Evolutionary conservation across 92 coral and sea anemone genomes (phyloP).

Genomic region (Chrysogorgia sp.): DNA sequence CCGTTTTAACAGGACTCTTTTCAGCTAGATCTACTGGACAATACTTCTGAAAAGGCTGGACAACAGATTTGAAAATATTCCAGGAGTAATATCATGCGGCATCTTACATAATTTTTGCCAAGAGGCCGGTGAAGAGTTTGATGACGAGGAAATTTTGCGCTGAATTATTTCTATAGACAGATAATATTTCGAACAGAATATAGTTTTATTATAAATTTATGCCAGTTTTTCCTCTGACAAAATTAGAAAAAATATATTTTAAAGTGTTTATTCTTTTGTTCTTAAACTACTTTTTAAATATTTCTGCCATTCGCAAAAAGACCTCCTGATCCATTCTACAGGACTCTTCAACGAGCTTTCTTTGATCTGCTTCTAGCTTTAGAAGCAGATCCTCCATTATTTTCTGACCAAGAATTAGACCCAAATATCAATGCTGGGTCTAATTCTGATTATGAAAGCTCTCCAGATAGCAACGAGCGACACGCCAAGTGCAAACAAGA

Average conservation of each 20-base stretch:
- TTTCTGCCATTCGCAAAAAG: slow-evolving; percentile 40
- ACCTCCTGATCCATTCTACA: slow-evolving; percentile 41
- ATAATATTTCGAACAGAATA: slow-evolving; percentile 18
- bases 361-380: slow-evolving; percentile 25
- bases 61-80: slow-evolving; percentile 19
- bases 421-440: too few relatives aligned
- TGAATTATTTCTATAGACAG: slow-evolving; percentile 44
- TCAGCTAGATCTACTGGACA: slow-evolving; percentile 56
- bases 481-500: too few relatives aligned
- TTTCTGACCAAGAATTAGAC: too few relatives aligned
- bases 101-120: slow-evolving; percentile 31
- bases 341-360: slow-evolving; percentile 29
- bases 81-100: slow-evolving; percentile 13
- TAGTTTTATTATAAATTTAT: neutral
- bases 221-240: neutral
- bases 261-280: slow-evolving; percentile 1
- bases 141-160: slow-evolving; percentile 52
- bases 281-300: slow-evolving; percentile 29
- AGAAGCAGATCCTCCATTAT: slow-evolving; percentile 30
- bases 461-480: too few relatives aligned
- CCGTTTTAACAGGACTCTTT: slow-evolving; percentile 45
- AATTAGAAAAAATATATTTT: neutral
- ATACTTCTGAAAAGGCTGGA: slow-evolving; percentile 50
- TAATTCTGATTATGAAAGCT: too few relatives aligned
- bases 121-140: slow-evolving; percentile 56